phyloP scores from a whole-genome alignment of 2,113 vertebrate species.

The Falcunculus frontatus region DNA sequence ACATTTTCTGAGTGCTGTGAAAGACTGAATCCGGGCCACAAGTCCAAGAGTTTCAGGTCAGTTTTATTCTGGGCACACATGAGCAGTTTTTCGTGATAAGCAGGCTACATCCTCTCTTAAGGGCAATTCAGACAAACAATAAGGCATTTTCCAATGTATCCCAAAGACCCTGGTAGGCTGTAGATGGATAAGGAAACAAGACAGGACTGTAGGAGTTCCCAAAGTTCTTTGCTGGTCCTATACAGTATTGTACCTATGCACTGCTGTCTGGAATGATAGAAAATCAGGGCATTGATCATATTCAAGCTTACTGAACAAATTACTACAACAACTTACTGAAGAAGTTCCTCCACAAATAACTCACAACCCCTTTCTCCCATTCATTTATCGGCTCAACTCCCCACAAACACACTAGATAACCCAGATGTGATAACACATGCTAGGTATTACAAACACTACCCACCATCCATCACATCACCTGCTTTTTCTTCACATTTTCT shows the following conservation, averaged over 20 bases:
- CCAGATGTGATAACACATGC: neutral
- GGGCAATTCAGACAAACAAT: neutral
- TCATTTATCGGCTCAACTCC: neutral
- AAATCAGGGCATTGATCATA: neutral
- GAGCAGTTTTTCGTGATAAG: neutral
- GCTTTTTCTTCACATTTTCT: neutral
- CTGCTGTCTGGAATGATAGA: neutral
- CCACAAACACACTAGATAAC: neutral
- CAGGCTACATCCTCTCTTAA: neutral
- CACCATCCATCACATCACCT: neutral
- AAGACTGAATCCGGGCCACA: neutral
- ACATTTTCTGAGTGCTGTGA: neutral
- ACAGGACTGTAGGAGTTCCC: neutral
- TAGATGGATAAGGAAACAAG: neutral
- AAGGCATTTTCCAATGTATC: neutral
- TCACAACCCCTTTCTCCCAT: neutral
- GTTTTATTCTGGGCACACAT: neutral
- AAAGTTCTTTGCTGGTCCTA: neutral
- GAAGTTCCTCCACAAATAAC: neutral
- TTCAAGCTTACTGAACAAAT: neutral
- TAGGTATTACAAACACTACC: neutral
- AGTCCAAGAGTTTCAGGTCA: neutral
- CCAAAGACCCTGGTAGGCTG: neutral
- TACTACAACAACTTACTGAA: neutral
- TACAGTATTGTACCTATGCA: rapidly evolving